Conservation (phyloP, 2,797 vertebrate genomes). For the Podargus strigoides region DNA sequence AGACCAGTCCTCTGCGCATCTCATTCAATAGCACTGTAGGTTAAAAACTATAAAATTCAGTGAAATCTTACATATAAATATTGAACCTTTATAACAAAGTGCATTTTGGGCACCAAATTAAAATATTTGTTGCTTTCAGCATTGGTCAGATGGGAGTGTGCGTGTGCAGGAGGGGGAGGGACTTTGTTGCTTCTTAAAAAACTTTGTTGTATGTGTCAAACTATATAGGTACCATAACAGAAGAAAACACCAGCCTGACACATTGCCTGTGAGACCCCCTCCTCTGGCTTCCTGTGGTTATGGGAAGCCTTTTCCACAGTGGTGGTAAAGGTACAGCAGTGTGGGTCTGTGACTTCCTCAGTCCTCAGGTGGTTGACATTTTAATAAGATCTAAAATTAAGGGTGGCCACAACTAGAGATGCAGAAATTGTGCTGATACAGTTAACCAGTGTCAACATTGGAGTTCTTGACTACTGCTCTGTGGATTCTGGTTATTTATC, state of each 20-base stretch:
- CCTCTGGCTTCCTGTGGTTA: fast-evolving
- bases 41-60: background rate
- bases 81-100: background rate
- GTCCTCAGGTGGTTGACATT: background rate
- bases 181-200: background rate
- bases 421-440: background rate
- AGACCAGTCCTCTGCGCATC: background rate
- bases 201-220: background rate
- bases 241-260: background rate
- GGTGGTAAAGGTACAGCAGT: background rate
- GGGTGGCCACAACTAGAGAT: background rate
- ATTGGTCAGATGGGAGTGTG: background rate
- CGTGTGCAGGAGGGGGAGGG: fast-evolving
- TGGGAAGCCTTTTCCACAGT: background rate
- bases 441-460: background rate
- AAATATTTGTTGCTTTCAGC: background rate
- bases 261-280: background rate
- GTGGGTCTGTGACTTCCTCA: background rate
- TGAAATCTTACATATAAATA: background rate
- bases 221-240: background rate
- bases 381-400: background rate
- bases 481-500: background rate
- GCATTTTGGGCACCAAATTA: background rate
- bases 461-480: background rate
- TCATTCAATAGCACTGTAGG: background rate